Percentiles rank a stretch among this genome's conserved stretches.
These are phyloP conservation scores for Cygnus atratus DNA, from an alignment of 2,113 vertebrate genomes.

Conservation along the genomic window DNA sequence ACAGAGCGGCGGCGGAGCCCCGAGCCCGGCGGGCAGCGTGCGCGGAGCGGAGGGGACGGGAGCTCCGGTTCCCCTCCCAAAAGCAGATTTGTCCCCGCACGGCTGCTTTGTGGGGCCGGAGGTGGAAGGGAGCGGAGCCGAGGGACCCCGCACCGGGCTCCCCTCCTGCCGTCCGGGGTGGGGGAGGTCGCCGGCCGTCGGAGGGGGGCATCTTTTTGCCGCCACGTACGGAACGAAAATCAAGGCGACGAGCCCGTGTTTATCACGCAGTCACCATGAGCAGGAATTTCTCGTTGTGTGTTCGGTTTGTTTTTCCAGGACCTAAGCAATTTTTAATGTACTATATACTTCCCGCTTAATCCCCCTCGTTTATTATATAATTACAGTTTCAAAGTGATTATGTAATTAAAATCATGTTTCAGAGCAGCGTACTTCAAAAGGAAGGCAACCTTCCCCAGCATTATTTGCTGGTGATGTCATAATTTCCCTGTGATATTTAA, in stretches of 20 bases:
- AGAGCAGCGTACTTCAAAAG: conserved; percentile 85
- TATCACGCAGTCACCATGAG: conserved; percentile 8
- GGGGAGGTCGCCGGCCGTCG: background rate
- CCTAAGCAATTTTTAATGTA: conserved; percentile 83
- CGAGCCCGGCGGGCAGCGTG: background rate
- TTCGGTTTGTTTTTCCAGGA: conserved; percentile 84
- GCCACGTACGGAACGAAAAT: background rate
- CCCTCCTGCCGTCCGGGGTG: too few relatives aligned
- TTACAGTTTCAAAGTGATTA: conserved; percentile 93
- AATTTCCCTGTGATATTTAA: conserved; percentile 94
- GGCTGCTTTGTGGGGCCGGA: too few relatives aligned
- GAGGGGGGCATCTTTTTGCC: background rate
- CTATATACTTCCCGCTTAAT: conserved; percentile 87
- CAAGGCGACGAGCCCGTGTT: background rate
- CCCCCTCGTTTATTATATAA: conserved; percentile 88
- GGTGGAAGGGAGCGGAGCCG: too few relatives aligned
- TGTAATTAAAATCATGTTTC: conserved; percentile 91
- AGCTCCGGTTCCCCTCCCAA: too few relatives aligned
- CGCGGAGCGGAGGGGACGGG: background rate
- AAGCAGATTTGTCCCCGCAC: too few relatives aligned
- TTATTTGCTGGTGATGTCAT: conserved; percentile 91
- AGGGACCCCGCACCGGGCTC: background rate
- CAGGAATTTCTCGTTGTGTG: conserved; percentile 59
- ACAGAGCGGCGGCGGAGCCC: background rate
- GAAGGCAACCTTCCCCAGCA: conserved; percentile 75